phyloP scores from a whole-genome alignment of 2,888 invertebrate species.

The Cantharis rufa region DNA sequence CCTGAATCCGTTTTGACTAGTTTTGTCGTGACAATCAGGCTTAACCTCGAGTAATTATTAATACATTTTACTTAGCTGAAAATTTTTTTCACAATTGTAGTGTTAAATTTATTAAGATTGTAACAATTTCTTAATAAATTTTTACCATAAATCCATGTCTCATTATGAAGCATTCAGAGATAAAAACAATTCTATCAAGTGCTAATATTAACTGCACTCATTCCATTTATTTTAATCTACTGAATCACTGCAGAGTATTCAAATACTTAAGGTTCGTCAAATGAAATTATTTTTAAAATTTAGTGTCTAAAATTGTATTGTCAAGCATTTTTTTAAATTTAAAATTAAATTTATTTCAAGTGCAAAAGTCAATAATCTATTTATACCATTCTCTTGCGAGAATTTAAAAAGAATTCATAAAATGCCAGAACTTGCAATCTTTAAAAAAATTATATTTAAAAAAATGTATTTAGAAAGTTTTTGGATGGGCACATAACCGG shows the following conservation, averaged over 20 bases:
- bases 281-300: not conserved
- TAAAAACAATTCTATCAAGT: not conserved
- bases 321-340: not conserved
- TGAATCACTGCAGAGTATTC: not conserved
- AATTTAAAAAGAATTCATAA: too few species aligned
- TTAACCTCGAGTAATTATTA: too few species aligned
- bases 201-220: not conserved
- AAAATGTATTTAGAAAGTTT: too few species aligned
- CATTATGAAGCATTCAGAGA: too few species aligned
- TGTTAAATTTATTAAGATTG: not conserved
- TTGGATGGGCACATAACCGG: too few species aligned
- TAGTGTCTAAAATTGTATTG: not conserved
- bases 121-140: not conserved
- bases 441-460: too few species aligned
- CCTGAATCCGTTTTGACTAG: too few species aligned
- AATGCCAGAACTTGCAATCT: too few species aligned
- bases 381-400: not conserved
- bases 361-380: not conserved
- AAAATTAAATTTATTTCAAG: not conserved
- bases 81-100: too few species aligned
- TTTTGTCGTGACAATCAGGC: too few species aligned
- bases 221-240: not conserved
- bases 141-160: not conserved
- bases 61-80: too few species aligned
- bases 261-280: not conserved